A percentile compares a stretch with the other conserved stretches of the same genome.
Evolutionary conservation across 2,113 vertebrate species (phyloP).

Genomic region (Elgaria multicarinata): DNA sequence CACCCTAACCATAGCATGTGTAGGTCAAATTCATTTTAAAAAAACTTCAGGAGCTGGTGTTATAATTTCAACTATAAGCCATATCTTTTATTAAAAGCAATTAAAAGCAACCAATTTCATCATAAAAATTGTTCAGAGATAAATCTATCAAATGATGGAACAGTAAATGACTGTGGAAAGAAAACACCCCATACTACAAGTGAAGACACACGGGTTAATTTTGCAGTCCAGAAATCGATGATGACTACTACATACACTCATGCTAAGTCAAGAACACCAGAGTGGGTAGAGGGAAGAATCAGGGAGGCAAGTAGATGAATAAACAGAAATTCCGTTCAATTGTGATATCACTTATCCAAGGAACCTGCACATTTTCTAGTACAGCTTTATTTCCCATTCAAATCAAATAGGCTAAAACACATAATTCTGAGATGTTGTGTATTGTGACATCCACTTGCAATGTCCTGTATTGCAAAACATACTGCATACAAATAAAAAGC

Average conservation of each 20-base stretch:
- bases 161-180: neutral
- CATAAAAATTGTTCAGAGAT: neutral
- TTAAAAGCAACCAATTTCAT: neutral
- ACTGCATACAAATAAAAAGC: constrained; percentile 40
- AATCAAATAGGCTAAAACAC: neutral
- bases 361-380: neutral
- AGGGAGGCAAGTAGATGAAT: neutral
- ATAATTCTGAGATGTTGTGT: neutral
- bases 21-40: neutral
- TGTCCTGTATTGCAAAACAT: constrained; percentile 66
- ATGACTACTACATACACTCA: neutral
- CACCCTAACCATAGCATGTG: neutral
- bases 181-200: neutral
- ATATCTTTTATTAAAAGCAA: neutral
- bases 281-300: neutral
- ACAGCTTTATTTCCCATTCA: neutral
- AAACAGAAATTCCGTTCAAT: neutral
- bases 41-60: neutral
- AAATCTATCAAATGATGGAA: neutral
- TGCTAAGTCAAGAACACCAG: neutral
- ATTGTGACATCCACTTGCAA: constrained; percentile 54
- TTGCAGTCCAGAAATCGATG: neutral
- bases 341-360: neutral
- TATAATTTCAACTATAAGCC: neutral
- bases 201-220: neutral